phyloP scores from a whole-genome alignment of 2,797 vertebrate species.

The Phrynocephalus guinanensis region DNA sequence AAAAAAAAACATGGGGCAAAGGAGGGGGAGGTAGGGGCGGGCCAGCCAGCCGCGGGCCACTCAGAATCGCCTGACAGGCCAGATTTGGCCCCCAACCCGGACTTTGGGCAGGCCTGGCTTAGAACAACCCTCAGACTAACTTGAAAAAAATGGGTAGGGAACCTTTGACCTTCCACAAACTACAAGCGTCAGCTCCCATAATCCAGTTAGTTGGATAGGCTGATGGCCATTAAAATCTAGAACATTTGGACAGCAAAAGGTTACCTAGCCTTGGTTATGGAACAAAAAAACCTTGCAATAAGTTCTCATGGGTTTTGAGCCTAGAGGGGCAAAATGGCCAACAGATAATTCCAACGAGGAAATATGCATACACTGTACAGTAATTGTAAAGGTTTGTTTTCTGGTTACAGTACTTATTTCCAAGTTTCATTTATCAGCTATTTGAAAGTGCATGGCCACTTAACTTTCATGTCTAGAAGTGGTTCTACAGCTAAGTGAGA shows the following conservation, averaged over 20 bases:
- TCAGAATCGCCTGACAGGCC: too few species aligned
- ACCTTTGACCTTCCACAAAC: neutral
- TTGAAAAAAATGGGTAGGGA: neutral
- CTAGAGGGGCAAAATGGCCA: too few species aligned
- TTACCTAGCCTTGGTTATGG: neutral
- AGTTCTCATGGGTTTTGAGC: neutral
- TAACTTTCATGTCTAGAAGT: neutral
- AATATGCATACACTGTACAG: too few species aligned
- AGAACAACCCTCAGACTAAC: neutral
- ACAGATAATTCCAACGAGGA: too few species aligned
- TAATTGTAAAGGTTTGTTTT: neutral
- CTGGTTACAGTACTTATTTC: neutral
- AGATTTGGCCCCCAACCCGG: too few species aligned
- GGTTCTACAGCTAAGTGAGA: neutral
- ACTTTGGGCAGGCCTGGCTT: too few species aligned
- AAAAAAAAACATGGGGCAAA: too few species aligned
- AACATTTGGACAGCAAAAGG: neutral
- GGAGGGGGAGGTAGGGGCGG: too few species aligned
- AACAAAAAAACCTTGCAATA: too few species aligned
- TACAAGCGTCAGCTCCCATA: neutral
- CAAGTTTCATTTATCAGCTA: neutral
- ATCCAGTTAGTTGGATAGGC: neutral
- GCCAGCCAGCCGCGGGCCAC: too few species aligned
- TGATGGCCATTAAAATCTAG: neutral
- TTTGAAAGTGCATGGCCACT: neutral